Evolutionary conservation across 2,113 vertebrate genomes (phyloP), one percentile per base, ranked within the genome.

Genomic region (Telmatochromis sp.): DNA sequence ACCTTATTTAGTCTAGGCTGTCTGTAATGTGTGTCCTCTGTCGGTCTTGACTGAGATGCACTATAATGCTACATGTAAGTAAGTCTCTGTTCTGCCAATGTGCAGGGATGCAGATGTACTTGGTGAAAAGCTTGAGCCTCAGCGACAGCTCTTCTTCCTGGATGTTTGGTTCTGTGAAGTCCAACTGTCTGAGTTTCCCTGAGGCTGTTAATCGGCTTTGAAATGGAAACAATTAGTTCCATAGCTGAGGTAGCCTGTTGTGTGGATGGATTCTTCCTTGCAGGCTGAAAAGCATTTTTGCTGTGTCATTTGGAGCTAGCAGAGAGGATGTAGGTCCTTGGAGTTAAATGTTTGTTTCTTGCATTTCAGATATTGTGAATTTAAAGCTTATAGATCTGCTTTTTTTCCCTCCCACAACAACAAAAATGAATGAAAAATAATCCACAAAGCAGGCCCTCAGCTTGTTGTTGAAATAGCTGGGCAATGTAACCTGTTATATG

Each of bases 151-250:
- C 82, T 58, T 80, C 85, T 93, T 92, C 82, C 60, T 89, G 87
- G 81, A 91, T 90, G 84, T 88, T 91, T 93, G 91, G 50, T 89
- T 91, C 78, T 91, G 73, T 82, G 87, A 87, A 92, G 91, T 94
- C 89, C 92, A 82, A 90, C 91, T 91, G 87, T 94, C 73, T 78
- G 83, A 91, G 92, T 94, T 94, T 95, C 92, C 89, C 91, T 15
- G 12, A 85, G 91, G 90, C 89, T 88, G 90, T 91, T 94, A 93
- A 94, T 95, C 93, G 85, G 86, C 94, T 93, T 89, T 90, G 90
- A 95, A 94, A 95, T 94, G 92, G 94, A 96, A 95, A 95, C 91
- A 93, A 91, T 93, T 94, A 89, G 93, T 92, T 93, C 87, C 89
- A 86, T 89, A 84, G 81, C 80, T 90, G 89, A 91, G 84, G 88